Evolutionary conservation across 2,797 vertebrate genomes (phyloP), one percentile per base, ranked within the genome.

Genomic region (Poeciliopsis paucimaculata): DNA sequence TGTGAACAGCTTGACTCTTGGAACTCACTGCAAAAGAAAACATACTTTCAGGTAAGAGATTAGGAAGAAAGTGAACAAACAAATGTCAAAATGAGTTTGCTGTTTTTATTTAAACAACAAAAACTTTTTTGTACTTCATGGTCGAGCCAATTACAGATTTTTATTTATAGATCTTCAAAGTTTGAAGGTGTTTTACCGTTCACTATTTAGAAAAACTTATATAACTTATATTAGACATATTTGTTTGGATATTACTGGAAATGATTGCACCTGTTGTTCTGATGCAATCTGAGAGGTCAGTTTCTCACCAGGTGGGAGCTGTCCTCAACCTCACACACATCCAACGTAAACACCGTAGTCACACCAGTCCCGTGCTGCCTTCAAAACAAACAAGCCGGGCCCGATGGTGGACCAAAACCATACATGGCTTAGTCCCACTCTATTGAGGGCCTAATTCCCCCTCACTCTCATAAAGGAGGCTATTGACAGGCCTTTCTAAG

Each of bases 361-460:
- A 92, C 89, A 71, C 88, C 86, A 84, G 91, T 90, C 93, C 89
- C 89, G 79, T 91, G 91, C 91, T 88, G 82, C 89, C 89, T 94
- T 94, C 93, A 95, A 95, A 95, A 95, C 95, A 96, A 95, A 95
- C 93, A 79, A 89, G 79, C 77, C 79, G 3, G 79, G 84, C 82
- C 84, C 8, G 79, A 87, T 87, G 73, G 81, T 88, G 90, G 88
- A 80, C 88, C 75, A 90, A 75, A 20, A 89, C 81, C 91, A 88
- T 91, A 85, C 79, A 81, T 77, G 94, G 94, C 93, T 95, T 93
- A 95, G 92, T 89, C 89, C 88, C 82, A 77, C 81, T 90, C 68
- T 93, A 95, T 95, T 95, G 93, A 96, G 70, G 72, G 81, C 79
- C 90, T 96, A 96, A 96, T 94, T 94, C 95, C 95, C 89, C 89